Percentiles rank a stretch among this genome's conserved stretches.
phyloP scores from a whole-genome alignment of 2,888 invertebrate genomes.

The Mechanitis mazaeus region DNA sequence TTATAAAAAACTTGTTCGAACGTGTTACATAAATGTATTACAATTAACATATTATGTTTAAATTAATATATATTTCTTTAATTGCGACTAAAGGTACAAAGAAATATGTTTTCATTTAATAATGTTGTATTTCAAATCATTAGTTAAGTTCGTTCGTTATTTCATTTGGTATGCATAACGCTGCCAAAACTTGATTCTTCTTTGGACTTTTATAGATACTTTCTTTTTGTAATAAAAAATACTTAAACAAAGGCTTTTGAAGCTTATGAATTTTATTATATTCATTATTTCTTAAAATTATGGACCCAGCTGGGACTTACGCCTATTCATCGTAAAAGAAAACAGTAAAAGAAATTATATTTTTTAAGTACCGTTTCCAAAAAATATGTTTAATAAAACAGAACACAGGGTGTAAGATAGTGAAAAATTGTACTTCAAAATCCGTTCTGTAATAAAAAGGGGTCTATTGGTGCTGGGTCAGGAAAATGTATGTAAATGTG shows the following conservation, averaged over 20 bases:
- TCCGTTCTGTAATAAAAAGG: slow-evolving; percentile 58
- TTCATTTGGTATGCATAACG: slow-evolving; percentile 45
- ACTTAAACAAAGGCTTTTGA: slow-evolving; percentile 16
- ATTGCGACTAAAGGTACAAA: background rate
- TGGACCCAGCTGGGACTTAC: slow-evolving; percentile 6
- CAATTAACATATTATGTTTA: slow-evolving; percentile 4
- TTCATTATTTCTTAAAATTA: slow-evolving; percentile 14
- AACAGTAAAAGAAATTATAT: no score
- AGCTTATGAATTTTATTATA: slow-evolving; percentile 17
- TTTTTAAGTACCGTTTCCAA: no score
- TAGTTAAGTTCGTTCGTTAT: background rate
- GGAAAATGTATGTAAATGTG: slow-evolving; percentile 72
- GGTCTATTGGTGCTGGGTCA: slow-evolving; percentile 69
- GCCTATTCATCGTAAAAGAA: no score
- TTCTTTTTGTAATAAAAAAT: slow-evolving; percentile 38
- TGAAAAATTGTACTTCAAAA: slow-evolving; percentile 14
- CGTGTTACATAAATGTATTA: background rate
- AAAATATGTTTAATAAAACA: background rate
- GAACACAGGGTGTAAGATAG: slow-evolving; percentile 7
- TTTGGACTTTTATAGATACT: slow-evolving; percentile 37
- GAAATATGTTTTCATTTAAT: background rate
- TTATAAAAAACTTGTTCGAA: no score
- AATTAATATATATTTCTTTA: background rate
- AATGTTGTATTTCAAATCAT: background rate
- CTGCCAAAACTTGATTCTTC: slow-evolving; percentile 39